phyloP scores from a whole-genome alignment of 2,113 vertebrate genomes.

The Calypte anna region DNA sequence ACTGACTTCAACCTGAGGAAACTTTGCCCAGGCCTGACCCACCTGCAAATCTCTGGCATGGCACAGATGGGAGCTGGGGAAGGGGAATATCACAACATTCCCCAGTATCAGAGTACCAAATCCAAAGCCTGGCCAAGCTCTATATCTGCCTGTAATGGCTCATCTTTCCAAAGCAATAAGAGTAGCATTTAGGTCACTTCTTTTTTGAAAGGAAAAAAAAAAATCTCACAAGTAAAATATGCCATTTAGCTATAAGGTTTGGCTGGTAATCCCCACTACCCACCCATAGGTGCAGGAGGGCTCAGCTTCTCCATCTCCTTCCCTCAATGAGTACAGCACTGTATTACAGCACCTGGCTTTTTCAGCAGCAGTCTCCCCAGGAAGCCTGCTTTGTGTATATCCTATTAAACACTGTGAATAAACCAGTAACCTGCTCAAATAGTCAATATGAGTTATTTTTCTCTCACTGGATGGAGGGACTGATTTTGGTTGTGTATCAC shows the following conservation, averaged over 20 bases:
- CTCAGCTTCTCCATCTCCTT: neutral
- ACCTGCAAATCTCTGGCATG: neutral
- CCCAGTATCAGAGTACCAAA: neutral
- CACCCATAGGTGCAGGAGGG: neutral
- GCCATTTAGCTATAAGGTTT: neutral
- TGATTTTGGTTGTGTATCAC: neutral
- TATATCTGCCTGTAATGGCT: neutral
- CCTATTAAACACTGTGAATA: neutral
- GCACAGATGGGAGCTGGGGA: fast-evolving
- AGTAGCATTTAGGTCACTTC: neutral
- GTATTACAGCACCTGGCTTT: neutral
- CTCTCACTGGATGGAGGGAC: neutral
- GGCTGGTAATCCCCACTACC: neutral
- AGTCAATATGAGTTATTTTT: neutral
- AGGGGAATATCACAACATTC: neutral
- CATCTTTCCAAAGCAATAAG: neutral
- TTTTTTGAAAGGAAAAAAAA: neutral
- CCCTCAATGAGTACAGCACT: neutral
- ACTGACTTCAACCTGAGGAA: conserved; percentile 31
- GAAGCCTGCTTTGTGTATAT: neutral
- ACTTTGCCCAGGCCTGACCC: neutral
- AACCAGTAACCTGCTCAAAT: neutral
- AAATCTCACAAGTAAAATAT: neutral
- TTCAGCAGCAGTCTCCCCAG: fast-evolving
- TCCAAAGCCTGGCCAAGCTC: neutral